These are phyloP conservation scores for Acleris literana DNA, from an alignment of 2,888 invertebrate species.

Conservation along the genomic window DNA sequence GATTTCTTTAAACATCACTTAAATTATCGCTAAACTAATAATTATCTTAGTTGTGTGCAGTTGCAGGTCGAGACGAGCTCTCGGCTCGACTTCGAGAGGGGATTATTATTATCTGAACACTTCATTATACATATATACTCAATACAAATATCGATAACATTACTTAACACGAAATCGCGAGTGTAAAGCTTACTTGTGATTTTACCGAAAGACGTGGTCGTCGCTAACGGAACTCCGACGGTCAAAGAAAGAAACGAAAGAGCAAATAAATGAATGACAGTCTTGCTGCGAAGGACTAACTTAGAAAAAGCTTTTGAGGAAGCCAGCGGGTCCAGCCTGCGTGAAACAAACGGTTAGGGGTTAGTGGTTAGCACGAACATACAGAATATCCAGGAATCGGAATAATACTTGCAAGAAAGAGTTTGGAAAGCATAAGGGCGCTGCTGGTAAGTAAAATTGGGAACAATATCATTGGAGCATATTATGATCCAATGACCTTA, in stretches of 20 bases:
- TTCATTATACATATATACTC: conserved; percentile 73
- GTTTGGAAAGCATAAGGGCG: too few species aligned
- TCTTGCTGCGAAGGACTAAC: conserved; percentile 81
- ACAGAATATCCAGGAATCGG: not conserved
- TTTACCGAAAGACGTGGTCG: conserved; percentile 64
- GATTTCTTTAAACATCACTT: conserved; percentile 73
- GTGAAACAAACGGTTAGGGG: conserved; percentile 60
- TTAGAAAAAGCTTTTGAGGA: conserved; percentile 98
- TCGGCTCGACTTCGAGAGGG: conserved; percentile 59
- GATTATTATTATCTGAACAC: conserved; percentile 76
- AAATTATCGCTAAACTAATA: conserved; percentile 77
- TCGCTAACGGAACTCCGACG: conserved; percentile 68
- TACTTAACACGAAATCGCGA: conserved; percentile 69
- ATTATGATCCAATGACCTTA: not conserved
- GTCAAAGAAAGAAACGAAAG: conserved; percentile 70
- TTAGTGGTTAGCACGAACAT: conserved; percentile 42
- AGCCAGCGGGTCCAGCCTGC: conserved; percentile 96
- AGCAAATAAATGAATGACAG: conserved; percentile 79
- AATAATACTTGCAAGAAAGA: not conserved
- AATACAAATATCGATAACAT: conserved; percentile 63
- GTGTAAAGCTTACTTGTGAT: conserved; percentile 66
- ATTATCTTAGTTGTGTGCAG: conserved; percentile 77
- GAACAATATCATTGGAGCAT: not conserved
- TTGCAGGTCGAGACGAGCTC: conserved; percentile 46
- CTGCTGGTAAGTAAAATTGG: too few species aligned